These are phyloP conservation scores for Hydropsyche tenuis DNA, from an alignment of 1,140 invertebrate species.

Conservation along the genomic window DNA sequence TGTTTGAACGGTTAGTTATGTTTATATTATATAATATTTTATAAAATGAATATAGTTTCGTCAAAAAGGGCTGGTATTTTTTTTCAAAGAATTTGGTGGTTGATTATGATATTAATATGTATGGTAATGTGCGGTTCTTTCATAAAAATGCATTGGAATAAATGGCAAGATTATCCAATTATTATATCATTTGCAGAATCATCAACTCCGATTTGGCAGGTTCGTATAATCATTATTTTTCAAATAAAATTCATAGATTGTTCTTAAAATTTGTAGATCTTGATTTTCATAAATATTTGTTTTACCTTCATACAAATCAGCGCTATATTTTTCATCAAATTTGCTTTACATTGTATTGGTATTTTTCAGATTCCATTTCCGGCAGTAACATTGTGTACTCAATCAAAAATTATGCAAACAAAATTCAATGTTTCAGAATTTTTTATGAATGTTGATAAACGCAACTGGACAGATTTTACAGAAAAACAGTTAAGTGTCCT, in stretches of 20 bases:
- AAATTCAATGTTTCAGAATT: neutral
- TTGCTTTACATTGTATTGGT: neutral
- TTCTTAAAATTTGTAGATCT: too few species aligned
- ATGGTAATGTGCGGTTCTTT: neutral
- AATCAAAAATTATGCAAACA: neutral
- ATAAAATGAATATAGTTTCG: too few species aligned
- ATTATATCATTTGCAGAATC: slow-evolving; percentile 6
- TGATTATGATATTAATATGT: neutral
- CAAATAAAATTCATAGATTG: too few species aligned
- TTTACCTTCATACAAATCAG: too few species aligned
- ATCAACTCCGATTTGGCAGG: neutral
- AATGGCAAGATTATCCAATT: slow-evolving; percentile 8
- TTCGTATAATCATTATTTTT: neutral
- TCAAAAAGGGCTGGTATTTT: too few species aligned
- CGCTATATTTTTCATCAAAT: too few species aligned
- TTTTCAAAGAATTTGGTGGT: slow-evolving; percentile 12
- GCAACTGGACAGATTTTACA: too few species aligned
- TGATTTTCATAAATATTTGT: too few species aligned
- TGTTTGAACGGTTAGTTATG: neutral
- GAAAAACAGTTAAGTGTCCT: too few species aligned
- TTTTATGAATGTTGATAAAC: too few species aligned
- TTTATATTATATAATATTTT: too few species aligned
- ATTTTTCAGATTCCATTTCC: slow-evolving; percentile 28
- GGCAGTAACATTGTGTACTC: slow-evolving; percentile 5
- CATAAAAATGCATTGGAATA: neutral